phyloP scores from a whole-genome alignment of 2,888 invertebrate genomes.

The Nomada goodeniana region DNA sequence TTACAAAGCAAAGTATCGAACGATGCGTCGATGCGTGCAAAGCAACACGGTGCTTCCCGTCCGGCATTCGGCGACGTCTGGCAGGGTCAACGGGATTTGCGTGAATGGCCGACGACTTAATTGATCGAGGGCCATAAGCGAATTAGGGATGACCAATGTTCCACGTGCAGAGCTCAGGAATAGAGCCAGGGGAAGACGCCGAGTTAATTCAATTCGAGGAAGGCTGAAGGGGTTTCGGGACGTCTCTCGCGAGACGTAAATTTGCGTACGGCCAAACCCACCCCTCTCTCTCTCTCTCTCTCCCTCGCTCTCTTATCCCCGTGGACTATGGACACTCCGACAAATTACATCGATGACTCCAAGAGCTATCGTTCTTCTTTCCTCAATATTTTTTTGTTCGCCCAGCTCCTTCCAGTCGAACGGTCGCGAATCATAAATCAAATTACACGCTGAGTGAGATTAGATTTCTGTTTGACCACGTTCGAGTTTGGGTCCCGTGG shows the following conservation, averaged over 20 bases:
- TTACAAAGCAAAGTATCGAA: neutral
- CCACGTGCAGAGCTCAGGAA: conserved; percentile 67
- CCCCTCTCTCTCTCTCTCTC: neutral
- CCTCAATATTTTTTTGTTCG: conserved; percentile 15
- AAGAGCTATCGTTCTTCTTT: conserved; percentile 49
- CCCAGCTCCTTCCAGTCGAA: conserved; percentile 21
- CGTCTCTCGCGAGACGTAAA: conserved; percentile 75
- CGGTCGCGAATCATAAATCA: conserved; percentile 80
- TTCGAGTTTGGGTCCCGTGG: conserved; percentile 70
- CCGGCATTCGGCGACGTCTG: conserved; percentile 51
- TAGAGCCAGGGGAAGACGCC: conserved; percentile 72
- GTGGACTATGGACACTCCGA: conserved; percentile 72
- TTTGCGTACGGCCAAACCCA: conserved; percentile 68
- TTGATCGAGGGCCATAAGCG: conserved; percentile 75
- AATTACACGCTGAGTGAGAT: conserved; percentile 82
- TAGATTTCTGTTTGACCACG: conserved; percentile 82
- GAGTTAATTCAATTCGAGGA: conserved; percentile 75
- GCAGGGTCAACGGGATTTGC: conserved; percentile 70
- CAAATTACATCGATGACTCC: conserved; percentile 77
- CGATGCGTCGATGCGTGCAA: neutral
- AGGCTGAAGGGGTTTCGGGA: conserved; percentile 67
- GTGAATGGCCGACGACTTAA: conserved; percentile 73
- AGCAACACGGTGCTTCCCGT: conserved; percentile 55
- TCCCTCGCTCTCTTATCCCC: conserved; percentile 42
- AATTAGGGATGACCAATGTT: conserved; percentile 77